Percentiles rank a stretch among this genome's conserved stretches.
phyloP scores from a whole-genome alignment of 1,140 invertebrate genomes.

The Glomeris maerens region DNA sequence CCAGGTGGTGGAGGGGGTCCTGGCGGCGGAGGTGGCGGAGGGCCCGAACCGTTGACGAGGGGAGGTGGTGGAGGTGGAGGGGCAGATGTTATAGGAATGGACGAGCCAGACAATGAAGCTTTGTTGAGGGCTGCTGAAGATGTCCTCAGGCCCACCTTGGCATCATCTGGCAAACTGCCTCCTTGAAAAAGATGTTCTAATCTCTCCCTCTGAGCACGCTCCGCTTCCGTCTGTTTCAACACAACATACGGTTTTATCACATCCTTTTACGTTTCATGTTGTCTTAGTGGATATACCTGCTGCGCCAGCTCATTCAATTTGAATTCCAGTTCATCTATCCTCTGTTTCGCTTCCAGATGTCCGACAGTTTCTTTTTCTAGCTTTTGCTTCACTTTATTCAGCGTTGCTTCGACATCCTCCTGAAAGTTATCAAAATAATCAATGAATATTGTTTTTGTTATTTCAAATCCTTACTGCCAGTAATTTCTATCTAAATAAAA shows the following conservation, averaged over 20 bases:
- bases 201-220: slow-evolving; percentile 62
- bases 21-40: slow-evolving; percentile 32
- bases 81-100: slow-evolving; percentile 25
- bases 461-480: too few relatives aligned
- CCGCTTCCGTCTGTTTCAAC: slow-evolving; percentile 49
- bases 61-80: slow-evolving; percentile 1
- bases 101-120: too few relatives aligned
- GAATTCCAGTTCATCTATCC: slow-evolving; percentile 57
- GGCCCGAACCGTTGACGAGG: neutral
- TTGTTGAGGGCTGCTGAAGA: too few relatives aligned
- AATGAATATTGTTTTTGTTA: slow-evolving; percentile 1
- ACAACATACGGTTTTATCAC: neutral
- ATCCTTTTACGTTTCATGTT: neutral
- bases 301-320: slow-evolving; percentile 52
- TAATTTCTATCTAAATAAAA: too few relatives aligned
- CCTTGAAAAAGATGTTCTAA: slow-evolving; percentile 72
- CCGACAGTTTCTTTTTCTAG: slow-evolving; percentile 76
- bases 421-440: slow-evolving; percentile 22
- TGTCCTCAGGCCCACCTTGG: slow-evolving; percentile 48
- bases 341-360: slow-evolving; percentile 72
- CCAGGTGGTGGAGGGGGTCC: slow-evolving; percentile 17
- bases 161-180: slow-evolving; percentile 73
- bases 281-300: slow-evolving; percentile 32
- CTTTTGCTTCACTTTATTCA: slow-evolving; percentile 69
- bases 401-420: slow-evolving; percentile 75